Evolutionary conservation across 2,113 vertebrate genomes (phyloP).

Genomic region (Pseudolaguvia tuberculata): DNA sequence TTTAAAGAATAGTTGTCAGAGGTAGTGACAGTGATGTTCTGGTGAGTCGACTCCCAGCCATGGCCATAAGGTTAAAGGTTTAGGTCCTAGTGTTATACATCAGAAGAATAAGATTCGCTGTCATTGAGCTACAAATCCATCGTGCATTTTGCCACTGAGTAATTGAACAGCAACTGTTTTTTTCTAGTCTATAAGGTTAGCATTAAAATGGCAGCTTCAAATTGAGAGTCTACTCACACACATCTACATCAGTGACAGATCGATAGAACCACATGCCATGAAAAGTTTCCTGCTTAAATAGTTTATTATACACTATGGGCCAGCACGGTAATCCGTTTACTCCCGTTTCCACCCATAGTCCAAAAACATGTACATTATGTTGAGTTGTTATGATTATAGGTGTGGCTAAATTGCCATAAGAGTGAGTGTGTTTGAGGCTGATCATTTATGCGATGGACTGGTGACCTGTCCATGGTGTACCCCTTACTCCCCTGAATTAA

Average conservation of each 20-base stretch:
- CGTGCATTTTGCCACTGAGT: neutral
- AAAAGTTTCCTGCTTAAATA: neutral
- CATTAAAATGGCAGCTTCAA: slow-evolving; percentile 1
- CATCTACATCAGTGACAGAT: neutral
- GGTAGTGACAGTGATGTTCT: slow-evolving; percentile 8
- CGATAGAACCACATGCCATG: neutral
- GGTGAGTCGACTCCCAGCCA: slow-evolving; percentile 1
- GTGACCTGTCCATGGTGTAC: too few species aligned
- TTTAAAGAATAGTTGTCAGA: slow-evolving; percentile 1
- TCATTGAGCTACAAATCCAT: slow-evolving; percentile 10
- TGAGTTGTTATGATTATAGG: too few species aligned
- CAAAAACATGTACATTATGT: too few species aligned
- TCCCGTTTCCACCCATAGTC: too few species aligned
- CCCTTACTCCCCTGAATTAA: too few species aligned
- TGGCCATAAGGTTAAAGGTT: slow-evolving; percentile 19
- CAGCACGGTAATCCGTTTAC: too few species aligned
- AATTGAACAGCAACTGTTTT: neutral
- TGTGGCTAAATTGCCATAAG: too few species aligned
- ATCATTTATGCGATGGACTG: too few species aligned
- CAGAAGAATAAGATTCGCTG: slow-evolving; percentile 21
- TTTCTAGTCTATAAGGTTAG: neutral
- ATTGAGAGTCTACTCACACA: neutral
- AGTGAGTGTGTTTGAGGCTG: too few species aligned
- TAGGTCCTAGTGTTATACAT: neutral
- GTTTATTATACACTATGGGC: neutral